These are phyloP conservation scores for Phasianus colchicus DNA, from an alignment of 2,113 vertebrate species.

Conservation along the genomic window DNA sequence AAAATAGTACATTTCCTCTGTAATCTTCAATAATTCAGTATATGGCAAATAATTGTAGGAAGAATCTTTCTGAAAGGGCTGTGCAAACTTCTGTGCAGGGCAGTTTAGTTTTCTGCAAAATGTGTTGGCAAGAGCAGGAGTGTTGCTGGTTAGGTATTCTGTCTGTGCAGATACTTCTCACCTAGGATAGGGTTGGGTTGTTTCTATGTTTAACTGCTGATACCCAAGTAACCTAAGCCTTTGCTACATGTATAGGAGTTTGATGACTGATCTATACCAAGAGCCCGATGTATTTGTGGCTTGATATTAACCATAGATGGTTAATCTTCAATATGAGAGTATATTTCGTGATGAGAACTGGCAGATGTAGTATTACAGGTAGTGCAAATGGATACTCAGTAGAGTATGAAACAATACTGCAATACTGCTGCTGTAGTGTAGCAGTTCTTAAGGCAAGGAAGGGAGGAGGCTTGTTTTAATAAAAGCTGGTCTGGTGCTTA, in stretches of 20 bases:
- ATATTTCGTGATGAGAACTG: background rate
- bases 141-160: fast-evolving
- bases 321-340: background rate
- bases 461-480: background rate
- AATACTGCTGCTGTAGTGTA: background rate
- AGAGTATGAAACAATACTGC: background rate
- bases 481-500: background rate
- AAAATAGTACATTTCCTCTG: background rate
- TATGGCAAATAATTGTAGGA: background rate
- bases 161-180: background rate
- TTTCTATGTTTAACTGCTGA: background rate
- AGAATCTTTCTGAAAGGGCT: background rate
- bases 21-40: background rate
- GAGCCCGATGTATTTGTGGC: background rate
- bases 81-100: fast-evolving
- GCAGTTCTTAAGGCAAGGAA: background rate
- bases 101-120: background rate
- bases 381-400: fast-evolving
- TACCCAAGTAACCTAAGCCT: background rate
- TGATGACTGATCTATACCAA: background rate
- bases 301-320: background rate
- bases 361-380: background rate
- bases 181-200: background rate
- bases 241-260: background rate
- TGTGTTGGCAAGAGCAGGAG: background rate